phyloP scores from a whole-genome alignment of 2,113 vertebrate genomes.

The Eleginops maclovinus region DNA sequence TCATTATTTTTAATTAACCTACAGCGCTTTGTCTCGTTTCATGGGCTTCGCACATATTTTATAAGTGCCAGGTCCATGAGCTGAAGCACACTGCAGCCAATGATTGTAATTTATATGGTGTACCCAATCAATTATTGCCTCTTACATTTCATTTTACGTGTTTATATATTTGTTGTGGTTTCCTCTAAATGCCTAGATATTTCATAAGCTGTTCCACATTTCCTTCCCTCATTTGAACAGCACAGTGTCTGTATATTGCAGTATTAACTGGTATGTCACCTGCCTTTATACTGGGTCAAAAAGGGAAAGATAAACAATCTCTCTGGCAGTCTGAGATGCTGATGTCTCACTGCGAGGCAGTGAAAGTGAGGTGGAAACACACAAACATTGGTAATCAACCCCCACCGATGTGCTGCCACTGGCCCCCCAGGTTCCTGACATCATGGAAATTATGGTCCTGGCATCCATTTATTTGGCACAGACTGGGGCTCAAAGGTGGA shows the following conservation, averaged over 20 bases:
- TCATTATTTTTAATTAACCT: slow-evolving; percentile 16
- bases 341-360: background rate
- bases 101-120: background rate
- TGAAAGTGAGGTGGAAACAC: slow-evolving; percentile 32
- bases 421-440: slow-evolving; percentile 30
- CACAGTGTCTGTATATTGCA: background rate
- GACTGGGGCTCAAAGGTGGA: slow-evolving; percentile 38
- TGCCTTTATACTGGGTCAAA: slow-evolving; percentile 9
- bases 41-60: background rate
- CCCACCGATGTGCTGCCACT: slow-evolving; percentile 49
- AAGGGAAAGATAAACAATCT: slow-evolving; percentile 25
- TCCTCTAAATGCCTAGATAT: background rate
- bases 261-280: background rate
- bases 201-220: background rate
- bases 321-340: slow-evolving; percentile 12
- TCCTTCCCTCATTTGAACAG: background rate
- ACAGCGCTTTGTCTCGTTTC: background rate
- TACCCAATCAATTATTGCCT: background rate
- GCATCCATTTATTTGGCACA: slow-evolving; percentile 52
- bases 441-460: slow-evolving; percentile 58
- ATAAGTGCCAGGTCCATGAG: background rate
- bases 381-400: slow-evolving; percentile 58
- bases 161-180: background rate
- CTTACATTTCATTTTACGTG: background rate
- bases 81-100: background rate